A percentile compares a stretch with the other conserved stretches of the same genome.
phyloP scores from a whole-genome alignment of 2,888 invertebrate genomes.

The Cryptus armator region DNA sequence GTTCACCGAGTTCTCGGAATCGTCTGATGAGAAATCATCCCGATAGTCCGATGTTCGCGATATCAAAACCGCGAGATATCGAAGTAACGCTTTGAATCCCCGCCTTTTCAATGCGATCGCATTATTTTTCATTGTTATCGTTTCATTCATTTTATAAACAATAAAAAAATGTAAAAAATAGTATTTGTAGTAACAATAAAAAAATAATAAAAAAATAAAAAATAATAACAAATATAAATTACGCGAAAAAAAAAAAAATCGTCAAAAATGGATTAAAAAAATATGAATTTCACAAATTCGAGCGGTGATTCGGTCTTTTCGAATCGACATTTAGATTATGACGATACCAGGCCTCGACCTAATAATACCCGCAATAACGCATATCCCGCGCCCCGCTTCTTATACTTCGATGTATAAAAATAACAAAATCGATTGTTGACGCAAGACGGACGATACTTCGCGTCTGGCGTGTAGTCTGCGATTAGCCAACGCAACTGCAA shows the following conservation, averaged over 20 bases:
- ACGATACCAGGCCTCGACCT: conserved; percentile 23
- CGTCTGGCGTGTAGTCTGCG: conserved; percentile 45
- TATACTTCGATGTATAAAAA: conserved; percentile 45
- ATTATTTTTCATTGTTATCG: too few relatives aligned
- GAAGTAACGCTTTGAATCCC: too few relatives aligned
- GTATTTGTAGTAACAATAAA: too few relatives aligned
- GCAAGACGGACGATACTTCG: conserved; percentile 7
- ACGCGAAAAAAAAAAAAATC: neutral
- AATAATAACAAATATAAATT: too few relatives aligned
- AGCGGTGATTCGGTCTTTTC: neutral
- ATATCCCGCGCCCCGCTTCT: conserved; percentile 21
- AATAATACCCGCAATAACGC: conserved; percentile 56
- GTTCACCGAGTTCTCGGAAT: conserved; percentile 2
- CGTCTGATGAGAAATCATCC: conserved; percentile 34
- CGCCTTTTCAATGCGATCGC: too few relatives aligned
- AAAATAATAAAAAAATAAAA: too few relatives aligned
- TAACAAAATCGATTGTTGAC: conserved; percentile 61
- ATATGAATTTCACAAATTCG: neutral
- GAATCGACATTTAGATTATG: neutral
- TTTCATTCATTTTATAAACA: too few relatives aligned
- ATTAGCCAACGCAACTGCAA: too few relatives aligned
- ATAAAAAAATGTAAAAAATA: too few relatives aligned
- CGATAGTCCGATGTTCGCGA: neutral
- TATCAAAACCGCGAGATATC: too few relatives aligned
- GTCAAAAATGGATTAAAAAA: neutral